phyloP scores from a whole-genome alignment of 2,797 vertebrate genomes.

The Coregonus sp. region DNA sequence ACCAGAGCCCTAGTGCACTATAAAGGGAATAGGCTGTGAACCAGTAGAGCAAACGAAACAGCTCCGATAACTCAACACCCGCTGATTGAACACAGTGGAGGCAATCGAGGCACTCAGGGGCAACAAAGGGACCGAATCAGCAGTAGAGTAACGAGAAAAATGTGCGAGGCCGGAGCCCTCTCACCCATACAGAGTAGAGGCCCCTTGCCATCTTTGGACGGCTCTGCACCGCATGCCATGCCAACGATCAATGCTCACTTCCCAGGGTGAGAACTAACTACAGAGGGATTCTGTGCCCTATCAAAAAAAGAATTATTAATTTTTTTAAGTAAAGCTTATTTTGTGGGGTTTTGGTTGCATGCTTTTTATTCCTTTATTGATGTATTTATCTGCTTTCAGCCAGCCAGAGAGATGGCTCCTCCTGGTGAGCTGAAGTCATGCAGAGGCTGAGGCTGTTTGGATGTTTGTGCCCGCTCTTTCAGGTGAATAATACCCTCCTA shows the following conservation, averaged over 20 bases:
- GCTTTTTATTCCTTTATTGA: constrained; percentile 9
- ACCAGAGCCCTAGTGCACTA: neutral
- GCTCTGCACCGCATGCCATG: neutral
- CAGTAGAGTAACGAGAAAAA: neutral
- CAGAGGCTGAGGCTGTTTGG: neutral
- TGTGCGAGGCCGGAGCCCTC: neutral
- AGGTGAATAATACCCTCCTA: neutral
- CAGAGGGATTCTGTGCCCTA: neutral
- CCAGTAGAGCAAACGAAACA: neutral
- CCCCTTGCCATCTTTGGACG: neutral
- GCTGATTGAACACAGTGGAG: neutral
- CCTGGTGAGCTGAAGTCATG: neutral
- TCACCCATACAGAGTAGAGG: neutral
- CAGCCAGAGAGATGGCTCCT: neutral
- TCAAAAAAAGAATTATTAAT: neutral
- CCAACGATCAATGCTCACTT: neutral
- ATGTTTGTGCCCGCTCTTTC: constrained; percentile 3
- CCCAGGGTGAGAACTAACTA: neutral
- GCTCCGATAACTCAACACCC: neutral
- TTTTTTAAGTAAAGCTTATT: neutral
- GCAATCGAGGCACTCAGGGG: neutral
- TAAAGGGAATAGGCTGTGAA: neutral
- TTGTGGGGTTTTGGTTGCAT: neutral
- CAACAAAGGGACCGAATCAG: neutral
- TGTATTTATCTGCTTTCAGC: constrained; percentile 22